Conservation (phyloP, 2,888 invertebrate species). For the Oxyteleia sp. region DNA sequence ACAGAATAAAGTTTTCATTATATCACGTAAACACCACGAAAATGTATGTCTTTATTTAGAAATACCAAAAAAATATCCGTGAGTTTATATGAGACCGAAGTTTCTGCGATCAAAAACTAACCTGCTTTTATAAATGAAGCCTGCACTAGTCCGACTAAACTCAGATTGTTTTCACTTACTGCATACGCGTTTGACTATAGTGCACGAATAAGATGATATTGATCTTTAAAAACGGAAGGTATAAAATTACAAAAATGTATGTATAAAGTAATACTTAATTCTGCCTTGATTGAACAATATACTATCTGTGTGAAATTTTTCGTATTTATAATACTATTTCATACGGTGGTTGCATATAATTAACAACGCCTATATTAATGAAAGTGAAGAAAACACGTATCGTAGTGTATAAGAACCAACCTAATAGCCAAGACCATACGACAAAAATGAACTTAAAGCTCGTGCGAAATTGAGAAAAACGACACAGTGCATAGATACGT, state of each 20-base stretch:
- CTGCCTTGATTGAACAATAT: too few species aligned
- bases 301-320: too few species aligned
- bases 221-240: neutral
- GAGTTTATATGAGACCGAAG: too few species aligned
- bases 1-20: too few species aligned
- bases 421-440: conserved; percentile 29
- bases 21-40: too few species aligned
- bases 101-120: too few species aligned
- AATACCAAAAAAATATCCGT: too few species aligned
- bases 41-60: too few species aligned
- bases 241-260: too few species aligned
- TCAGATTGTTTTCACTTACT: conserved; percentile 23
- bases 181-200: neutral
- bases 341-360: too few species aligned
- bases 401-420: conserved; percentile 11
- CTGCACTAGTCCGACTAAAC: conserved; percentile 12
- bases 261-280: too few species aligned
- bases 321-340: too few species aligned
- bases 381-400: conserved; percentile 21
- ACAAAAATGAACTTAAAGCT: conserved; percentile 51
- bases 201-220: neutral
- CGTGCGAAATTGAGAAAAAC: conserved; percentile 51
- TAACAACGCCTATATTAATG: conserved; percentile 29
- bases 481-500: conserved; percentile 47
- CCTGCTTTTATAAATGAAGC: conserved; percentile 12